These are phyloP conservation scores for Drosophila emarginata DNA, from an alignment of 2,888 invertebrate genomes.

Conservation along the genomic window DNA sequence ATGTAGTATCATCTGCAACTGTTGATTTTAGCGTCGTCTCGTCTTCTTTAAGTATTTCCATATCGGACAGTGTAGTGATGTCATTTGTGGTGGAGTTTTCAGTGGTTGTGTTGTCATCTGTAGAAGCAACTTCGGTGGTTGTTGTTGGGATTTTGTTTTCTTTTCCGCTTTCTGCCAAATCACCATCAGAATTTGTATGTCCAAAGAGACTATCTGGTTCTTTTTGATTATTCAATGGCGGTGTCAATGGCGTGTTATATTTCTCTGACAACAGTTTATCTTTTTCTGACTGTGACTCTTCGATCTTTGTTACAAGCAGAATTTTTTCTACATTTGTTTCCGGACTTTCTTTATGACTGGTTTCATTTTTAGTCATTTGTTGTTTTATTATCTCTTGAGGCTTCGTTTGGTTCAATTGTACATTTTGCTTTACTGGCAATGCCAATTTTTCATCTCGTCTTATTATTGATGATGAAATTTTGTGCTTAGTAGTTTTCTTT, in stretches of 20 bases:
- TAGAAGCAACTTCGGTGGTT: background rate
- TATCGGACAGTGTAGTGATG: background rate
- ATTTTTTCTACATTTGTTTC: background rate
- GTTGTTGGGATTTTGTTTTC: background rate
- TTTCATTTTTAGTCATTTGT: background rate
- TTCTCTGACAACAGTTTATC: background rate
- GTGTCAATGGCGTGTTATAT: background rate
- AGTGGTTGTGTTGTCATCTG: background rate
- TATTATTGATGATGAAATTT: background rate
- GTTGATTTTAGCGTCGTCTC: background rate
- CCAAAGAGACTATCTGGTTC: background rate
- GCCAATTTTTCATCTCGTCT: background rate
- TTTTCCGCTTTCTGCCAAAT: too few species aligned
- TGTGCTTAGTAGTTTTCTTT: too few species aligned
- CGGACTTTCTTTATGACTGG: background rate
- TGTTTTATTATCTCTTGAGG: background rate
- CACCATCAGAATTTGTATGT: too few species aligned
- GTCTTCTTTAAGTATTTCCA: background rate
- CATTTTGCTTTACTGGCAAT: background rate
- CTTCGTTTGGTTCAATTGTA: background rate
- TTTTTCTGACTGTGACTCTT: background rate
- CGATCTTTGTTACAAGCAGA: background rate
- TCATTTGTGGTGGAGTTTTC: background rate
- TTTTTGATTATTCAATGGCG: background rate
- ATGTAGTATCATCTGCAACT: background rate